Base-by-base conservation (phyloP, 1,140 invertebrate genomes). In the Drosophila melanica region DNA sequence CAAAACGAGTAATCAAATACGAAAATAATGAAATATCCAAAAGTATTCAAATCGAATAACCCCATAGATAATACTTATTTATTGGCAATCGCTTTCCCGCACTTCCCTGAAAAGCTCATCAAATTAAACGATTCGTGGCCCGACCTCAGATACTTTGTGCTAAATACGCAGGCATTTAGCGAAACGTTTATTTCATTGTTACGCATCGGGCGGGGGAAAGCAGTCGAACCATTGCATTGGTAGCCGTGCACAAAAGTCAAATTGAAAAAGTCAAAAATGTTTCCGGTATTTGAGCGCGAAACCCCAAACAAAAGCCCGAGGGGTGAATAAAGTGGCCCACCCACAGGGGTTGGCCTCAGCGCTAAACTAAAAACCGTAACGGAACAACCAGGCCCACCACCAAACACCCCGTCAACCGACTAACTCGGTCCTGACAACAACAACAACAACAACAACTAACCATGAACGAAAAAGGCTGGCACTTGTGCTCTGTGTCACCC, bases 131-230 rank as follows among this genome's bases (percentile, higher is more conserved):
- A 82, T 79, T 41, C 71, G 45, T 41, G 59, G 45, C 27, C 55
- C 45, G 35, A 51, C 20, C 63, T 44, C 48, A 20, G 42, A 55
- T 37, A 48, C 35, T 20, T 37, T 45, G 42, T 55, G 63, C 44
- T 53, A 89, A 90, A 86, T 90, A 86, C 84, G 76, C 67, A 80
- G 75, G 75, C 90, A 90, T 91, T 91, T 91, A 91, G 90, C 85
- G 62, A 78, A 90, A 86, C 85, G 77, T 79, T 91, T 91, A 91
- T 90, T 90, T 90, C 89, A 90, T 91, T 91, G 90, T 90, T 90
- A 90, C 85, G 73, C 79, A 71, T 54, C 65, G 60, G 68, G 55
- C 76, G 77, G 55, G 79, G 77, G 44, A 50, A 79, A 80, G 54
- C 20, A 30, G 23, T 16, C 3, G 54, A 39, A 75, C 42, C 41